Evolutionary conservation across 2,888 invertebrate genomes (phyloP).

Genomic region (Sesamia inferens): DNA sequence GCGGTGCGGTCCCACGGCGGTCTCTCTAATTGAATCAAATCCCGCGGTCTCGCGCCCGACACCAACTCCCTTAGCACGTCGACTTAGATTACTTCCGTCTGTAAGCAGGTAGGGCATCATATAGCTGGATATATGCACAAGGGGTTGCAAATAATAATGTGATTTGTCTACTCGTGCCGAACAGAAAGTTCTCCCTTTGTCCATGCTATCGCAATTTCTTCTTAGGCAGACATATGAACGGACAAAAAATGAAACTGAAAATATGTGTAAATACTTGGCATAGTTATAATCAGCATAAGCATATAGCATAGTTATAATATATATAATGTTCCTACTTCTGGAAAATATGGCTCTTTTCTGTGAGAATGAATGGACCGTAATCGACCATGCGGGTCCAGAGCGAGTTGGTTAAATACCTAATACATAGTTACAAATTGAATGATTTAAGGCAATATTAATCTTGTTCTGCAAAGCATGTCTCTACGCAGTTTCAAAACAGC

Average conservation of each 20-base stretch:
- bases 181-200: constrained; percentile 24
- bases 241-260: no score
- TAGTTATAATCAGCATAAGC: no score
- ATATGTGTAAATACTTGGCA: background rate
- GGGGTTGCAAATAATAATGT: constrained; percentile 42
- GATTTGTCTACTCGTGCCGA: constrained; percentile 12
- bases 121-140: constrained; percentile 54
- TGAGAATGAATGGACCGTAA: no score
- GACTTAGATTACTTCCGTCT: constrained; percentile 82
- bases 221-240: background rate
- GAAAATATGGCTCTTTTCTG: no score
- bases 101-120: constrained; percentile 42
- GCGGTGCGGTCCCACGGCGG: constrained; percentile 73
- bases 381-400: no score
- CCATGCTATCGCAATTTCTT: background rate
- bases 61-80: constrained; percentile 84
- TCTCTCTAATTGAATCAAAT: constrained; percentile 85
- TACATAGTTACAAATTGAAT: background rate
- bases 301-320: no score
- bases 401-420: no score
- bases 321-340: no score
- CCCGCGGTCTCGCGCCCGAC: constrained; percentile 72
- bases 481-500: no score
- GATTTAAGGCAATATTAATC: background rate
- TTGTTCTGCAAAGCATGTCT: background rate